Evolutionary conservation across 2,113 vertebrate species (phyloP).

Genomic region (Hiodon alosoides): DNA sequence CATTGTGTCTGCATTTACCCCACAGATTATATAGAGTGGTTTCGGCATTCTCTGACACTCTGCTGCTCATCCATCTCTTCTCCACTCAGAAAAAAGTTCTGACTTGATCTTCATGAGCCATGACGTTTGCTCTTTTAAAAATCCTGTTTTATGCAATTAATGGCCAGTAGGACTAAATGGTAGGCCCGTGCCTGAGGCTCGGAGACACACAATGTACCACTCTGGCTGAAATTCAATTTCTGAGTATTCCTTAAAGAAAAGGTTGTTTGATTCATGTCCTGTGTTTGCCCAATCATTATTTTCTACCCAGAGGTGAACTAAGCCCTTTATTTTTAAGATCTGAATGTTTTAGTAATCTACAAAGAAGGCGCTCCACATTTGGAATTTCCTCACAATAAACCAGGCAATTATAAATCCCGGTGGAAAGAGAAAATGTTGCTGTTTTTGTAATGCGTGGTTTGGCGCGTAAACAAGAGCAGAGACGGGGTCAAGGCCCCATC

Average conservation of each 20-base stretch:
- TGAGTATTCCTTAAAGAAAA: conserved; percentile 5
- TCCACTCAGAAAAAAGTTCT: neutral
- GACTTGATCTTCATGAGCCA: neutral
- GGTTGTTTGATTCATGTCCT: conserved; percentile 2
- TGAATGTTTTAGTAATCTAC: neutral
- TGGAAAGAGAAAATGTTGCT: neutral
- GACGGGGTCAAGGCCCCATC: too few species aligned
- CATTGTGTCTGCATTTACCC: neutral
- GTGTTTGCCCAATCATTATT: conserved; percentile 14
- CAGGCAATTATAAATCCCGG: conserved; percentile 4
- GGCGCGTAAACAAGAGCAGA: neutral
- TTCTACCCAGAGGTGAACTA: neutral
- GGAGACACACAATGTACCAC: neutral
- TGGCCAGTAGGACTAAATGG: neutral
- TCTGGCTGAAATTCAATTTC: neutral
- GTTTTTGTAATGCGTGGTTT: neutral
- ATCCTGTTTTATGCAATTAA: neutral
- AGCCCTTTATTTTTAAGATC: conserved; percentile 8
- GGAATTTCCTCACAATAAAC: conserved; percentile 11
- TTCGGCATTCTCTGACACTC: neutral
- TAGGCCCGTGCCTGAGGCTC: neutral
- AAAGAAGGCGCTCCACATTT: neutral
- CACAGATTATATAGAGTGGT: neutral
- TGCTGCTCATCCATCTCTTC: neutral
- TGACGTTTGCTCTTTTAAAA: conserved; percentile 1